phyloP scores from a whole-genome alignment of 2,797 vertebrate genomes.

The Acomys russatus region DNA sequence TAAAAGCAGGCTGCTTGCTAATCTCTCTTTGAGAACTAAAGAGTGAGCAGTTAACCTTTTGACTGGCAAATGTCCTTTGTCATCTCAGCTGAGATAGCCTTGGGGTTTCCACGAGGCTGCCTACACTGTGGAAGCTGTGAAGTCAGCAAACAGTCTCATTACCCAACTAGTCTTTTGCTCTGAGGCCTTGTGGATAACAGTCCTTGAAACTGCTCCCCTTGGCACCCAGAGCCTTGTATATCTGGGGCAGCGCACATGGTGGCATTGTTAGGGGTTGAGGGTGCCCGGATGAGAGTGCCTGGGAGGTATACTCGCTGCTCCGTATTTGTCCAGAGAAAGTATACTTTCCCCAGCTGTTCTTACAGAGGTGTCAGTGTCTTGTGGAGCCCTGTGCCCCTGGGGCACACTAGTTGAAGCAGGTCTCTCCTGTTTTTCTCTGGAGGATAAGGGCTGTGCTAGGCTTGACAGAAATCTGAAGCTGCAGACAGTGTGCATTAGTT shows the following conservation, averaged over 20 bases:
- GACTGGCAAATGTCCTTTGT: constrained; percentile 80
- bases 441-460: neutral
- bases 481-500: neutral
- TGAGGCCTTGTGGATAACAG: neutral
- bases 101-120: neutral
- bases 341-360: neutral
- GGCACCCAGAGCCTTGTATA: neutral
- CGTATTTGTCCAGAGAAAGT: neutral
- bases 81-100: constrained; percentile 76
- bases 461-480: neutral
- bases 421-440: neutral
- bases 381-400: neutral
- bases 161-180: neutral
- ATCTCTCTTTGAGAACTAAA: constrained; percentile 86
- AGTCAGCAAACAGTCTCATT: accelerated
- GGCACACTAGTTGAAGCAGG: too few species aligned
- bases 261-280: neutral
- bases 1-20: constrained; percentile 76
- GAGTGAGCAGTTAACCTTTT: constrained; percentile 71
- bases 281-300: neutral
- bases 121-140: neutral
- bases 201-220: neutral
- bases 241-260: neutral
- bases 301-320: neutral
- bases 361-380: neutral